A percentile compares a stretch with the other conserved stretches of the same genome.
Conservation (phyloP, 1,140 invertebrate genomes). For the Penaeus japonicus region DNA sequence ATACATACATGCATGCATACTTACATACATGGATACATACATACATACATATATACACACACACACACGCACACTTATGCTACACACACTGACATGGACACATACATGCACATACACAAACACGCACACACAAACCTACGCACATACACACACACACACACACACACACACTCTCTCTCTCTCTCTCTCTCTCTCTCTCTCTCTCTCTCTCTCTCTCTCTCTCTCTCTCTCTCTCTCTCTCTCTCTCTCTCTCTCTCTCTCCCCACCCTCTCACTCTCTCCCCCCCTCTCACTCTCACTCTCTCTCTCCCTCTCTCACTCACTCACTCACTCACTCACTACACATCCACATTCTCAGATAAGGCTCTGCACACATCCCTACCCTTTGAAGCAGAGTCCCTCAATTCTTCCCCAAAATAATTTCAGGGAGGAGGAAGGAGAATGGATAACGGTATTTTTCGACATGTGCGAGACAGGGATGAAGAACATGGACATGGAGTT, state of each 20-base stretch:
- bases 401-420: background rate
- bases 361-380: too few relatives aligned
- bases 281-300: background rate
- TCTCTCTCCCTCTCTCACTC: background rate
- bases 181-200: background rate
- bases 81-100: too few relatives aligned
- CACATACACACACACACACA: too few relatives aligned
- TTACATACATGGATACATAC: too few relatives aligned
- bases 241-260: background rate
- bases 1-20: too few relatives aligned
- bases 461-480: slow-evolving; percentile 85
- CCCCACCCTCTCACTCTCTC: background rate
- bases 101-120: too few relatives aligned
- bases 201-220: background rate
- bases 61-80: too few relatives aligned
- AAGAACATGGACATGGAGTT: slow-evolving; percentile 89
- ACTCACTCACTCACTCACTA: background rate
- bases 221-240: background rate
- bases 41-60: too few relatives aligned
- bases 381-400: too few relatives aligned
- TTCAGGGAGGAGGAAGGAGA: slow-evolving; percentile 77
- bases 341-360: background rate
- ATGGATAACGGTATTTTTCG: slow-evolving; percentile 85
- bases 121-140: too few relatives aligned
- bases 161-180: too few relatives aligned